phyloP scores from a whole-genome alignment of 2,888 invertebrate genomes.

The Pycnomerus fuliginosus region DNA sequence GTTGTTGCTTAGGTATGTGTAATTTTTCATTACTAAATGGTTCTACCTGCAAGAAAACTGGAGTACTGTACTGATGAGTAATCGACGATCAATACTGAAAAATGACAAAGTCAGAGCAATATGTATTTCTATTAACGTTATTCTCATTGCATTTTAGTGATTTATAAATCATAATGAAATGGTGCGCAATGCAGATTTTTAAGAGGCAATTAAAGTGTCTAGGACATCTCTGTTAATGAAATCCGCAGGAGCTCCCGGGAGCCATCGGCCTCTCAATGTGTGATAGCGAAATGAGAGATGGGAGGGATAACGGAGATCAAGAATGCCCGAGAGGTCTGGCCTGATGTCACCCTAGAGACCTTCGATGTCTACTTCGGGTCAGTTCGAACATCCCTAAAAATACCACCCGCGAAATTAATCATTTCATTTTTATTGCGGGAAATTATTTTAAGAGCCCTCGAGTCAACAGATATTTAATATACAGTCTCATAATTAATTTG shows the following conservation, averaged over 20 bases:
- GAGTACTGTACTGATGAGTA: no score
- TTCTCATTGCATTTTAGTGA: no score
- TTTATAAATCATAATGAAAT: no score
- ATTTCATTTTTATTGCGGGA: conserved; percentile 15
- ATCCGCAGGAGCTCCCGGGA: conserved; percentile 32
- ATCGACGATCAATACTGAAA: no score
- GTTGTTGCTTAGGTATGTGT: no score
- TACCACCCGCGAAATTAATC: conserved; percentile 24
- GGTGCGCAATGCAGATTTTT: conserved; percentile 30
- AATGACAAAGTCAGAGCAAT: no score
- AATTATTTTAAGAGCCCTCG: no score
- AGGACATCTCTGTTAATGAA: conserved; percentile 37
- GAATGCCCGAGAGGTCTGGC: conserved; percentile 35
- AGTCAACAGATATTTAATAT: no score
- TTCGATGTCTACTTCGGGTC: conserved; percentile 32
- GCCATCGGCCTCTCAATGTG: conserved; percentile 33
- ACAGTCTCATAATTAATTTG: no score
- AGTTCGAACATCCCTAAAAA: conserved; percentile 29
- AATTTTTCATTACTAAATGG: no score
- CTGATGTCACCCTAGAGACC: conserved; percentile 38
- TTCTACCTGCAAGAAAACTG: no score
- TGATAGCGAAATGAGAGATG: conserved; percentile 43
- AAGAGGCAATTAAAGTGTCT: conserved; percentile 38
- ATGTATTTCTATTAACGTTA: no score
- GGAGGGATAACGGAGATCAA: conserved; percentile 41